Conservation (phyloP, 2,797 vertebrate species). For the Basileuterus tristriatus region DNA sequence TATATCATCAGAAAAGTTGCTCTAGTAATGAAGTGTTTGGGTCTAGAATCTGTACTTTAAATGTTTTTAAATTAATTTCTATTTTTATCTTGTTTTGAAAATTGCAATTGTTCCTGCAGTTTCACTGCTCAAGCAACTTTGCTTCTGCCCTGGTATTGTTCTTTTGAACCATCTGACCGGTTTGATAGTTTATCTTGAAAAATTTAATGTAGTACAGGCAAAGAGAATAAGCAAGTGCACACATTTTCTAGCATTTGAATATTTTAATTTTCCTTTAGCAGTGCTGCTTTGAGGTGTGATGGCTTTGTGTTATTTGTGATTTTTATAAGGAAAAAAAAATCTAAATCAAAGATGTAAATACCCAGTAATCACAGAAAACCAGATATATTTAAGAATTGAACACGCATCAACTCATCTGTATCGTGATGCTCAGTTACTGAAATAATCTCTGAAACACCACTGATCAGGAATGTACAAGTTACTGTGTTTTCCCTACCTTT, state of each 20-base stretch:
- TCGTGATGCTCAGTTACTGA: background rate
- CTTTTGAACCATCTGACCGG: background rate
- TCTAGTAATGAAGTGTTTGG: background rate
- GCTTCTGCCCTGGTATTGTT: background rate
- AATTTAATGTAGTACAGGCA: background rate
- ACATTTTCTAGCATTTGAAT: background rate
- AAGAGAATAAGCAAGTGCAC: background rate
- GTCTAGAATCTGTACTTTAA: background rate
- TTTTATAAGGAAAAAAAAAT: background rate
- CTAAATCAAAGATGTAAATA: background rate
- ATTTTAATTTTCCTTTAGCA: background rate
- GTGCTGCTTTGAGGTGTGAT: background rate
- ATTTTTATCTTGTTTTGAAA: background rate
- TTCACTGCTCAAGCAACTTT: background rate
- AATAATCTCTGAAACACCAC: background rate
- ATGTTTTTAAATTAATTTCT: background rate
- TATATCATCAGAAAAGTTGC: background rate
- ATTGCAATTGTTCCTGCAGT: background rate
- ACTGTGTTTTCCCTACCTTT: background rate
- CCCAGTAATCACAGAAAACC: background rate
- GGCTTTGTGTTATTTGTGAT: background rate
- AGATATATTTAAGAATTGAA: background rate
- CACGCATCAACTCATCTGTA: background rate
- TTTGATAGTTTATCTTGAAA: background rate
- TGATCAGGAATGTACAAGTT: background rate